Evolutionary conservation across 2,797 vertebrate genomes (phyloP).

Genomic region (Fringilla coelebs): DNA sequence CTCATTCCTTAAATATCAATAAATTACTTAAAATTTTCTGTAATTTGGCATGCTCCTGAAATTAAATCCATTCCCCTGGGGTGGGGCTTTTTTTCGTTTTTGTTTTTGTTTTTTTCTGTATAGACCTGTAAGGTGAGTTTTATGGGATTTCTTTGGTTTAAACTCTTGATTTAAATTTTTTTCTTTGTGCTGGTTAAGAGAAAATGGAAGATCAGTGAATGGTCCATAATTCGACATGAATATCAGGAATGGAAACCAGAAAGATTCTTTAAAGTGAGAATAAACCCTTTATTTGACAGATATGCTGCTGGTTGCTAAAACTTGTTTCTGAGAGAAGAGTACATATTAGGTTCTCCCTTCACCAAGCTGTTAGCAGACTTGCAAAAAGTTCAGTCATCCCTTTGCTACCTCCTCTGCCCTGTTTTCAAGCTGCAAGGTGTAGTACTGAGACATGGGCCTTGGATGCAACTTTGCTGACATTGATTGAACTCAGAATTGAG

Average conservation of each 20-base stretch:
- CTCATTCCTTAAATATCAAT: neutral
- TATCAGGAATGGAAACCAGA: neutral
- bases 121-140: neutral
- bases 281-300: neutral
- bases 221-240: neutral
- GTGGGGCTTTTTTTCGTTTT: neutral
- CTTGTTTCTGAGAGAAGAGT: neutral
- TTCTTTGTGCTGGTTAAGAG: neutral
- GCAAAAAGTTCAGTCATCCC: neutral
- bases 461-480: neutral
- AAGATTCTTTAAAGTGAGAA: neutral
- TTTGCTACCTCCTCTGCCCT: neutral
- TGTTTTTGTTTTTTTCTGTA: neutral
- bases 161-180: neutral
- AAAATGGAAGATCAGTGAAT: neutral
- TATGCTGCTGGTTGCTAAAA: neutral
- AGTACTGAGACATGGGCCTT: neutral
- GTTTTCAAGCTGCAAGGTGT: neutral
- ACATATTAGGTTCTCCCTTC: neutral
- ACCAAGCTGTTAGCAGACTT: neutral
- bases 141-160: neutral
- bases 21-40: neutral
- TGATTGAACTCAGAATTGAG: too few species aligned
- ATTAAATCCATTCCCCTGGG: neutral
- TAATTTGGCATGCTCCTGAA: neutral